Evolutionary conservation across 2,888 invertebrate genomes (phyloP).

Genomic region (Protonemura montana): DNA sequence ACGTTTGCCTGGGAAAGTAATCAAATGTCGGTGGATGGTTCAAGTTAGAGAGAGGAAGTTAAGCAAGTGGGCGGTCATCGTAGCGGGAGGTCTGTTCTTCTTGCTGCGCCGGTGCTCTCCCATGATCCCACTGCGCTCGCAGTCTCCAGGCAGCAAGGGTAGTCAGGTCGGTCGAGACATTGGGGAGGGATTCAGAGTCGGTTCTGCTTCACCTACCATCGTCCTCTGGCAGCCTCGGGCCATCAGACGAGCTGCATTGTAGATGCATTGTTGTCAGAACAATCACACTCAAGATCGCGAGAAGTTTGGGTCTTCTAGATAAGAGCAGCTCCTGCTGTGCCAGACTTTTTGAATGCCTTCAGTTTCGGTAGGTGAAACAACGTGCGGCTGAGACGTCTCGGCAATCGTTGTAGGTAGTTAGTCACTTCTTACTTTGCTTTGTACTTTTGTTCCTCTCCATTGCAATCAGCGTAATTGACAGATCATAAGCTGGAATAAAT

Average conservation of each 20-base stretch:
- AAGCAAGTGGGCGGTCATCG: conserved; percentile 33
- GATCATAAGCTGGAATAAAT: not conserved
- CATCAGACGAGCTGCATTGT: not conserved
- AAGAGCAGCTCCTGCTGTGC: not conserved
- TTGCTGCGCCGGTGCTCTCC: not conserved
- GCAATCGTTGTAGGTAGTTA: not conserved
- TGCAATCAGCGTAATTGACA: not conserved
- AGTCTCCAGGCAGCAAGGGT: conserved; percentile 10
- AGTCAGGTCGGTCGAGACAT: not conserved
- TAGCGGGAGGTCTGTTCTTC: conserved; percentile 22
- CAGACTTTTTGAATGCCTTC: not conserved
- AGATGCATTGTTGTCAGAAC: not conserved
- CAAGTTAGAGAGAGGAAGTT: not conserved
- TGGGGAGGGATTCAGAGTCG: not conserved
- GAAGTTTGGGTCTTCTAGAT: not conserved
- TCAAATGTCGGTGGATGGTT: conserved; percentile 14
- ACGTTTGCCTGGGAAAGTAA: conserved; percentile 28
- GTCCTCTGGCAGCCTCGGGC: not conserved
- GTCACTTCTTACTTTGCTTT: not conserved
- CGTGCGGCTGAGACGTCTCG: not conserved
- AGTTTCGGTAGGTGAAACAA: not conserved
- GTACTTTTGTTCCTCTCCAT: not conserved
- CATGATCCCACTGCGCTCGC: not conserved
- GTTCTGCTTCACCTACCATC: not conserved
- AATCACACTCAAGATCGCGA: not conserved